Base-by-base conservation (phyloP, 2,888 invertebrate genomes). In the Eupithecia vulgata region DNA sequence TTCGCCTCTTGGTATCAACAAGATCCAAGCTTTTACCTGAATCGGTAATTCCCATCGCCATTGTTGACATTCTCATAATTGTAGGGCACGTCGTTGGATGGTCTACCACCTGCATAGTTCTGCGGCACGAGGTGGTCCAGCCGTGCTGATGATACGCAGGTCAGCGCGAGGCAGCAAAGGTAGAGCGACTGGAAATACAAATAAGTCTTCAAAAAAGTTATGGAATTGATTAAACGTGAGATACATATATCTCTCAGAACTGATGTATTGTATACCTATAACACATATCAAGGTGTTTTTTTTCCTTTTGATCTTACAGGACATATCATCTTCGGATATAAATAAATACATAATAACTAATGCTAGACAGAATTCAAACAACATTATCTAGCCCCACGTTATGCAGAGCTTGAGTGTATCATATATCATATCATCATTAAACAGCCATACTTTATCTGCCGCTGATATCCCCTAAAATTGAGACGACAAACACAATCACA, bases 1-100 rank as follows among this genome's bases (percentile, higher is more conserved):
- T 21, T 52, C 21, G 21, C 21, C 21, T 52, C 48, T 0, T 21
- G 21, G 17, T 21, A 52, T 52, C 52, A 8, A 52, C 17, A n/a
- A 48, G n/a, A 10, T 52, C 21, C 57, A 12, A 52, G 57, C 8
- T 25, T 25, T 25, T 57, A 72, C 96, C 95, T 96, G 88, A 95
- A 96, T 77, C 95, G 94, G 83, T 96, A 96, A 83, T 91, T 95
- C 95, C 96, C 96, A 78, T 95, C 95, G 72, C 95, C 95, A 81
- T 96, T 95, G 87, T 96, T 96, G 80, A 94, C 93, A 84, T 95
- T 96, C 81, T 95, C 95, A 84, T 94, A 96, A 78, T 92, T 92
- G 75, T 95, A 89, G 79, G 95, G 95, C 76, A 83, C 83, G 72
- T 91, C 90, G 81, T 89, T 84, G 73, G 76, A 78, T 6, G 79